phyloP scores from a whole-genome alignment of 2,888 invertebrate genomes.

The Erpobdella octoculata region DNA sequence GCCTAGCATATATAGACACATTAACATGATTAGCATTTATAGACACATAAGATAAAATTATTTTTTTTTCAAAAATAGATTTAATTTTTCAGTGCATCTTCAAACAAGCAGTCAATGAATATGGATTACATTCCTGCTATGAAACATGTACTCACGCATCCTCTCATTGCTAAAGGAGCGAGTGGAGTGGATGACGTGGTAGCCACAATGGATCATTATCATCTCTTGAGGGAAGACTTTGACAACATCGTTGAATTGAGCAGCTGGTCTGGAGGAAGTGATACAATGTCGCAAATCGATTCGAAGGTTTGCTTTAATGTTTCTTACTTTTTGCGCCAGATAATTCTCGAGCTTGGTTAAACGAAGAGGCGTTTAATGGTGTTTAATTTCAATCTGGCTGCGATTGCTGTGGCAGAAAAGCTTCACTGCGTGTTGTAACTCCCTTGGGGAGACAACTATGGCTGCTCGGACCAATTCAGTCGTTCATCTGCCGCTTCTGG shows the following conservation, averaged over 20 bases:
- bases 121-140: slow-evolving; percentile 79
- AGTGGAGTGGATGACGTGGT: slow-evolving; percentile 68
- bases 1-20: too few relatives aligned
- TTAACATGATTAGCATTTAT: too few relatives aligned
- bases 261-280: slow-evolving; percentile 65
- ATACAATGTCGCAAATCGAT: slow-evolving; percentile 66
- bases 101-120: slow-evolving; percentile 71
- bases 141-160: slow-evolving; percentile 67
- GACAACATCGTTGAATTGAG: slow-evolving; percentile 79
- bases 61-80: slow-evolving; percentile 7
- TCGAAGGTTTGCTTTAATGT: slow-evolving; percentile 39
- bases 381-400: too few relatives aligned
- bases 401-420: too few relatives aligned
- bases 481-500: too few relatives aligned
- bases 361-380: too few relatives aligned
- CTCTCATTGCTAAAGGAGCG: slow-evolving; percentile 63
- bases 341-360: too few relatives aligned
- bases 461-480: too few relatives aligned
- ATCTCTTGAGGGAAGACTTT: slow-evolving; percentile 79
- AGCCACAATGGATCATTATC: slow-evolving; percentile 71
- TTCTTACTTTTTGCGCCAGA: neutral
- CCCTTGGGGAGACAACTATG: too few relatives aligned
- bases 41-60: too few relatives aligned
- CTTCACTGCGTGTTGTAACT: too few relatives aligned
- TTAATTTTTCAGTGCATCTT: slow-evolving; percentile 62